Evolutionary conservation across 2,113 vertebrate species (phyloP), one percentile per base, ranked within the genome.

Genomic region (Pelecanoides urinatrix): DNA sequence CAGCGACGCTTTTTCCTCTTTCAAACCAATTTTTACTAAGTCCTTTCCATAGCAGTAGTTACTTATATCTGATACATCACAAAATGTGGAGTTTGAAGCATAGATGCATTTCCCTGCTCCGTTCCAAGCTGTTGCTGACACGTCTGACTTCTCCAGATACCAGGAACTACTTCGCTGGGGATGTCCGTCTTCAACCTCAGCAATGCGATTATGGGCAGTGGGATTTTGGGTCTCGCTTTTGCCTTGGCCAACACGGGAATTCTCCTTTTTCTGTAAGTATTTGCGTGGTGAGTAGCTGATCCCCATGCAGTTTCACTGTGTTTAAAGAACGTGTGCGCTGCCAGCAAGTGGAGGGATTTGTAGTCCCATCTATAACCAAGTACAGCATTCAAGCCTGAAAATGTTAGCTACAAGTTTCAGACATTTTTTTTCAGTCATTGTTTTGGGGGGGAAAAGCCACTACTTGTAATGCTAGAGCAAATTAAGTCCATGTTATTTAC

Each of bases 201-300:
- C 97, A 98, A 98, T 55, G 98, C 98, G 5, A 98, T 98, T 72
- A 98, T 98, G 98, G 98, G 98, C 90, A 98, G 98, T 94, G 98
- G 98, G 58, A 98, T 98, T 94, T 95, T 98, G 84, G 98, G 98
- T 80, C 98, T 98, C 1, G 98, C 98, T 79, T 98, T 98, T 92
- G 98, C 98, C 36, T 94, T 98, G 95, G 98, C 98, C 70, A 98
- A 98, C 95, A 98, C 98, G 0, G 98, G 98, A 94, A 98, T 98
- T 91, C 86, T 98, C 9, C 98, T 98, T 75, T 98, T 98, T 92
- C 83, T 98, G 98, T 98, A 97, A 98, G 98, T 98, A 94, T 90
- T 88, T 14, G 10, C 1, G 11, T 62, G 32, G 29, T 65, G 65
- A 71, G 63, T 68, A 65, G 42, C 80, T 87, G 66, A 61, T 76